Percentiles rank a stretch among this genome's conserved stretches.
phyloP scores from a whole-genome alignment of 2,888 invertebrate genomes.

The Caenorhabditis afra region DNA sequence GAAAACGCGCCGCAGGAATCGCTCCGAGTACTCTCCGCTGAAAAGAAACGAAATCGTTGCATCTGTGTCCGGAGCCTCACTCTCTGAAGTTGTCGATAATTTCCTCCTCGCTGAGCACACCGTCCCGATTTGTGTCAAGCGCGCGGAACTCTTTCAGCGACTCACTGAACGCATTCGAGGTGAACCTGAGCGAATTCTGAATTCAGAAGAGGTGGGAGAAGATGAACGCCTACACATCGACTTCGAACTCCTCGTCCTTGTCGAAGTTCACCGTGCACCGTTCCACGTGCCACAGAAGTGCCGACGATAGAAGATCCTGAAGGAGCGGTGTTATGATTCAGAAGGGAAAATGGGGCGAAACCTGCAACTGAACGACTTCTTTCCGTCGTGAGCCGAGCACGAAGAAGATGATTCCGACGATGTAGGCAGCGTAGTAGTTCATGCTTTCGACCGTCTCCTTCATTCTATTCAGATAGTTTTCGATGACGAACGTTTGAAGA shows the following conservation, averaged over 20 bases:
- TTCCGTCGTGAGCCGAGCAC: conserved; percentile 40
- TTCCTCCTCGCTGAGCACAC: conserved; percentile 30
- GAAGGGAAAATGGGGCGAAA: neutral
- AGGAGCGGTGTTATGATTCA: conserved; percentile 4
- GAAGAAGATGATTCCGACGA: conserved; percentile 46
- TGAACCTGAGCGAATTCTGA: conserved; percentile 27
- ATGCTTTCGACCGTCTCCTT: conserved; percentile 11
- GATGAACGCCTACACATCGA: neutral
- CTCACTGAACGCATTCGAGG: conserved; percentile 11
- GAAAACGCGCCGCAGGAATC: conserved; percentile 41
- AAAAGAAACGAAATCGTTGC: conserved; percentile 7
- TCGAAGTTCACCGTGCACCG: neutral
- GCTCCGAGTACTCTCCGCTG: conserved; percentile 35
- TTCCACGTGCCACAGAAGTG: conserved; percentile 38
- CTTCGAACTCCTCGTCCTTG: no score
- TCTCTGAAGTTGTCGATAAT: conserved; percentile 29
- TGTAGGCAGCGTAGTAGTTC: conserved; percentile 45
- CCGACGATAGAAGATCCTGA: conserved; percentile 46
- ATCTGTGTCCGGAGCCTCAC: no score
- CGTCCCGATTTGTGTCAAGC: conserved; percentile 41
- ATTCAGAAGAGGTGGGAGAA: neutral
- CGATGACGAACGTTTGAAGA: conserved; percentile 20
- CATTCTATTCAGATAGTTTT: conserved; percentile 23
- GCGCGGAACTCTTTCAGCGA: conserved; percentile 48
- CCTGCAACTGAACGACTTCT: conserved; percentile 11